phyloP scores from a whole-genome alignment of 2,888 invertebrate species.

The Pecten maximus region DNA sequence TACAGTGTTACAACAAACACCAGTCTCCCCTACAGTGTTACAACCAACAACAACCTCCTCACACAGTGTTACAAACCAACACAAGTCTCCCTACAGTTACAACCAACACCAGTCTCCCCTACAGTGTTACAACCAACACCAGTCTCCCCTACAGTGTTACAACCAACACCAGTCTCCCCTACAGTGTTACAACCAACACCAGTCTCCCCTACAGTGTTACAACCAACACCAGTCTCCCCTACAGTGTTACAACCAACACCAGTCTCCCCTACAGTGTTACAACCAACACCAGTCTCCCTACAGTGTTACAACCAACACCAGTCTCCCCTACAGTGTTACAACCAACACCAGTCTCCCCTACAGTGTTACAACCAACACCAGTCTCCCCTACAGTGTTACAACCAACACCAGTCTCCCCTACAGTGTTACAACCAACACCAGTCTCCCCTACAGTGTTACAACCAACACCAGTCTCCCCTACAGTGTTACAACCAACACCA shows the following conservation, averaged over 20 bases:
- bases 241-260: background rate
- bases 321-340: background rate
- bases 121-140: no score
- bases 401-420: no score
- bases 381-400: no score
- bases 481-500: background rate
- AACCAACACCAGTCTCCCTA: background rate
- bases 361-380: no score
- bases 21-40: no score
- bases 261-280: background rate
- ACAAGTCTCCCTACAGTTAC: background rate
- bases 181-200: background rate
- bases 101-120: no score
- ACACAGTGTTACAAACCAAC: background rate
- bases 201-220: constrained; percentile 7
- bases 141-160: no score
- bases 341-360: background rate
- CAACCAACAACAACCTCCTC: no score
- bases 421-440: background rate
- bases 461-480: background rate
- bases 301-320: no score
- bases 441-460: background rate
- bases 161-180: background rate
- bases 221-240: background rate
- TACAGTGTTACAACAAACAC: background rate